These are phyloP conservation scores for Otus sunia DNA, from an alignment of 2,113 vertebrate species.

Conservation along the genomic window DNA sequence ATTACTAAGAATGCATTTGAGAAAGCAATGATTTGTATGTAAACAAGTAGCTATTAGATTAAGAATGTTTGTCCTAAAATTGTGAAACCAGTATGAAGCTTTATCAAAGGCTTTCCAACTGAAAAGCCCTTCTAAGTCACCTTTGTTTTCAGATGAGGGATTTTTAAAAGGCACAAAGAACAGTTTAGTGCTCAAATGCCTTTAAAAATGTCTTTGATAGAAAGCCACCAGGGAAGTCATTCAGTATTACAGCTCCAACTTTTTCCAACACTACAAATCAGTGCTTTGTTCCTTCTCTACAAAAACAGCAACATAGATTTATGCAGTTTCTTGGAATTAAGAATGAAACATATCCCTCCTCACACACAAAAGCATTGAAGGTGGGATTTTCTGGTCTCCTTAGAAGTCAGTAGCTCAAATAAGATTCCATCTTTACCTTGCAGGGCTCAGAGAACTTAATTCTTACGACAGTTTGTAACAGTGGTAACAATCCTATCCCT, in stretches of 20 bases:
- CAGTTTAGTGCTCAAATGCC: background rate
- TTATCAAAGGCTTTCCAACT: background rate
- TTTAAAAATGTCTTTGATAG: background rate
- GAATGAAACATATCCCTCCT: background rate
- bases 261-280: background rate
- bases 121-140: conserved; percentile 5
- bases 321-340: background rate
- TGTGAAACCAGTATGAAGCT: background rate
- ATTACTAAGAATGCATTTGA: background rate
- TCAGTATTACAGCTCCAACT: background rate
- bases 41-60: background rate
- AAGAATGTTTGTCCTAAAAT: background rate
- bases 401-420: background rate
- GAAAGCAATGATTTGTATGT: background rate
- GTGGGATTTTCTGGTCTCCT: background rate
- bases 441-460: background rate
- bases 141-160: background rate
- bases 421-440: background rate
- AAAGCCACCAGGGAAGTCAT: background rate
- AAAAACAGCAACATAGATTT: background rate
- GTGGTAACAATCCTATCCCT: background rate
- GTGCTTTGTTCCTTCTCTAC: background rate
- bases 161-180: background rate
- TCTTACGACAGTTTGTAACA: background rate
- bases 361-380: background rate